Evolutionary conservation across 2,888 invertebrate species (phyloP).

Genomic region (Drosophila macrospina): DNA sequence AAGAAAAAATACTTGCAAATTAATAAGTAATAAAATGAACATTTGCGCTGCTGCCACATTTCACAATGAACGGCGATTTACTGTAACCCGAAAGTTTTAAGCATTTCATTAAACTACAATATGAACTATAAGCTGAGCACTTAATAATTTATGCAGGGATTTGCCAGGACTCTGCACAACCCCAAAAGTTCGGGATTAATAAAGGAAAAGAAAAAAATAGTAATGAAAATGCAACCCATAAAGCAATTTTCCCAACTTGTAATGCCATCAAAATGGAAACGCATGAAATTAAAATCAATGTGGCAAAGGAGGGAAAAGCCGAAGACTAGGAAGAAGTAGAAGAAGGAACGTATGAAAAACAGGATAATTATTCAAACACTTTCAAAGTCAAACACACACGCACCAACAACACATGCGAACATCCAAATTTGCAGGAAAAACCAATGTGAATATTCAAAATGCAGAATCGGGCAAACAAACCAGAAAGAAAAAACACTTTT

Average conservation of each 20-base stretch:
- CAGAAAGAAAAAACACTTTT: conserved; percentile 65
- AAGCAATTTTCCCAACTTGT: conserved; percentile 24
- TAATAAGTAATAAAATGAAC: not conserved
- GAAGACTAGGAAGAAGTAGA: too few species aligned
- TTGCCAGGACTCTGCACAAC: conserved; percentile 18
- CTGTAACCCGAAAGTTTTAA: conserved; percentile 1
- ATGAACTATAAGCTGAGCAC: conserved; percentile 23
- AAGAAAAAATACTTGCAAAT: not conserved
- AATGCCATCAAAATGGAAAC: conserved; percentile 34
- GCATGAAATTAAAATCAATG: conserved; percentile 21
- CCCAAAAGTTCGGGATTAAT: conserved; percentile 19
- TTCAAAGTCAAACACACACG: conserved; percentile 61
- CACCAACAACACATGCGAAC: not conserved
- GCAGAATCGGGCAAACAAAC: conserved; percentile 24
- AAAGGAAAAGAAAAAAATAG: not conserved
- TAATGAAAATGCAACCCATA: conserved; percentile 45
- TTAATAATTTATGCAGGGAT: conserved; percentile 44
- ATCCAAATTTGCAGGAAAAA: conserved; percentile 24
- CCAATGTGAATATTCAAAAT: conserved; percentile 23
- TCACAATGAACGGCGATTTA: not conserved
- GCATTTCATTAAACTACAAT: conserved; percentile 9
- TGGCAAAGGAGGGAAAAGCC: conserved; percentile 1
- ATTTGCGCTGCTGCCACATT: not conserved
- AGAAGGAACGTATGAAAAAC: conserved; percentile 37
- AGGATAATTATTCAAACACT: conserved; percentile 76